phyloP scores from a whole-genome alignment of 2,888 invertebrate genomes.

The Clunio marinus region DNA sequence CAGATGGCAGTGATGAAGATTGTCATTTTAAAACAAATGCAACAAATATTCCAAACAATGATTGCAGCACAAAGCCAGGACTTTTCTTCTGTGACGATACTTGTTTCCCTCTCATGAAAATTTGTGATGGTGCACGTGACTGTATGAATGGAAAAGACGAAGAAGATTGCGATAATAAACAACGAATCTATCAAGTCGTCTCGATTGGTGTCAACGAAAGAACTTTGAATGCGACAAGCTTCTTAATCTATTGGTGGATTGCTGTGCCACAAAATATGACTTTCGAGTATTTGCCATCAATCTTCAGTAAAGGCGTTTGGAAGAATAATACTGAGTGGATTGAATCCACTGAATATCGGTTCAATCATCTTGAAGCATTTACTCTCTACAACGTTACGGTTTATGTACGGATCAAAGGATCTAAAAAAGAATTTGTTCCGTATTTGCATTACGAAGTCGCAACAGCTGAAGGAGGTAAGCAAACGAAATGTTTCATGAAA shows the following conservation, averaged over 20 bases:
- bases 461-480: constrained; percentile 60
- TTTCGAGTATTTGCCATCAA: constrained; percentile 66
- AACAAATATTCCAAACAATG: constrained; percentile 15
- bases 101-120: constrained; percentile 58
- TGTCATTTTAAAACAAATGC: constrained; percentile 46
- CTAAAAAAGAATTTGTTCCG: constrained; percentile 57
- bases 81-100: constrained; percentile 58
- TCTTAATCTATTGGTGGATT: constrained; percentile 64
- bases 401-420: constrained; percentile 60
- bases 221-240: constrained; percentile 59
- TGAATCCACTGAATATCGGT: constrained; percentile 57
- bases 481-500: too few species aligned
- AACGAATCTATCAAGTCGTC: constrained; percentile 55
- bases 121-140: constrained; percentile 66
- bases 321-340: constrained; percentile 60
- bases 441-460: constrained; percentile 58
- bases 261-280: constrained; percentile 43
- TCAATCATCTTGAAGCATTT: constrained; percentile 62
- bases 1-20: constrained; percentile 56
- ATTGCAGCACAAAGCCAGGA: constrained; percentile 44
- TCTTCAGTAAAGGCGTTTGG: constrained; percentile 56
- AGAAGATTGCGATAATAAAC: constrained; percentile 56
- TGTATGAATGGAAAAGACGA: constrained; percentile 76
- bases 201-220: constrained; percentile 63
- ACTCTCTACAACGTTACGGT: constrained; percentile 78